Percentiles rank a stretch among this genome's conserved stretches.
Evolutionary conservation across 2,797 vertebrate species (phyloP).

Genomic region (Rhadinocentrus ornatus): DNA sequence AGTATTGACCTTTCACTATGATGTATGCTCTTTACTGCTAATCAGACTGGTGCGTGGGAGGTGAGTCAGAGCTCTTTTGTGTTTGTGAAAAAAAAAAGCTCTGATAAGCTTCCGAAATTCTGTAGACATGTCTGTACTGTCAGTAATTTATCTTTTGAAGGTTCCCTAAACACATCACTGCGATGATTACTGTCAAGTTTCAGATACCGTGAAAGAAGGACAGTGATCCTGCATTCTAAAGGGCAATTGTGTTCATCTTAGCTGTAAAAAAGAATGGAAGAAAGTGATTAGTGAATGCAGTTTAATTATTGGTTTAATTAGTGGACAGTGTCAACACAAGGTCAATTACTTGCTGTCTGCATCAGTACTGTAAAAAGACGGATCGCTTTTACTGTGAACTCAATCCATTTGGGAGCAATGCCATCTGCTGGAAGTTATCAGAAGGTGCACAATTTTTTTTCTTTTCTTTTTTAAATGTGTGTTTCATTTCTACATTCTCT

Average conservation of each 20-base stretch:
- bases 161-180: background rate
- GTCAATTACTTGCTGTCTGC: slow-evolving; percentile 21
- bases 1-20: slow-evolving; percentile 72
- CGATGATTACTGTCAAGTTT: slow-evolving; percentile 13
- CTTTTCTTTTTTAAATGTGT: no score
- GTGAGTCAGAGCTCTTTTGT: slow-evolving; percentile 19
- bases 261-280: background rate
- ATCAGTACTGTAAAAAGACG: background rate
- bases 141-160: slow-evolving; percentile 30
- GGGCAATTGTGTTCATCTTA: background rate
- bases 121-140: no score
- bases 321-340: slow-evolving; percentile 10
- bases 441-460: slow-evolving; percentile 36
- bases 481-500: no score
- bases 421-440: slow-evolving; percentile 61
- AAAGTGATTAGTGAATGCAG: slow-evolving; percentile 5
- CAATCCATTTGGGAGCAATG: slow-evolving; percentile 30
- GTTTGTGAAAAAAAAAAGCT: slow-evolving; percentile 32
- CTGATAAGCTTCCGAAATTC: slow-evolving; percentile 16
- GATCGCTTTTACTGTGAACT: rapidly evolving
- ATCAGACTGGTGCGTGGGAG: slow-evolving; percentile 43
- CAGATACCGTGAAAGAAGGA: background rate
- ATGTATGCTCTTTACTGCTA: slow-evolving; percentile 65
- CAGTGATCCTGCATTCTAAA: background rate
- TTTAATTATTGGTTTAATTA: slow-evolving; percentile 43